Base-by-base conservation (phyloP, 2,797 vertebrate genomes). In the Coreius guichenoti region DNA sequence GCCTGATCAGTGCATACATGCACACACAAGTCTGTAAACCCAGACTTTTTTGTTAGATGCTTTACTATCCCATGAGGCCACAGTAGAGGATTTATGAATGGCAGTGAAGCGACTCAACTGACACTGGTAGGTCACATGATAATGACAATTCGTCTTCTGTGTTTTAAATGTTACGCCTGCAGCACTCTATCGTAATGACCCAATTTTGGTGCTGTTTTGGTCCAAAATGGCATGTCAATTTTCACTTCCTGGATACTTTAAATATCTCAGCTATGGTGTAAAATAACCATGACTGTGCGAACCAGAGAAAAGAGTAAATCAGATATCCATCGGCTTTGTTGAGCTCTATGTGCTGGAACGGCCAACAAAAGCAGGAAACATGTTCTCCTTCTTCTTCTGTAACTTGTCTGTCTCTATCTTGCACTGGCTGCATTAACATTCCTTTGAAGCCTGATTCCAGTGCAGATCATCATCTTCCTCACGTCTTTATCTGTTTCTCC, bases 401-500 rank as follows among this genome's bases (percentile, higher is more conserved):
- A 80, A 65, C 56, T 70, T 36, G 67, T 78, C 83, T 80, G 56
- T 33, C 86, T 29, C 74, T 56, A 49, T 81, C 91, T 90, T 90
- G 89, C 92, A 91, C 90, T 93, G 90, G 89, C 93, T 93, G 90
- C 92, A 93, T 95, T 93, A 93, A 92, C 93, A 95, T 94, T 94
- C 93, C 91, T 95, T 95, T 95, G 92, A 95, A 94, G 93, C 91
- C 89, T 89, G 87, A 91, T 92, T 93, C 91, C 89, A 87, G 91
- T 88, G 91, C 91, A 92, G 90, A 91, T 89, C 80, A 75, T 74
- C 58, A 63, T 69, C 78, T 72, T 72, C 85, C 83, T 90, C 88
- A 82, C 26, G 85, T 76, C 88, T 82, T 19, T 54, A 31, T 51
- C 83, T 65, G 81, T 75, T 65, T 87, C 83, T 83, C 87, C 88